Conservation (phyloP, 2,113 vertebrate species). For the Platycercus adscitus region DNA sequence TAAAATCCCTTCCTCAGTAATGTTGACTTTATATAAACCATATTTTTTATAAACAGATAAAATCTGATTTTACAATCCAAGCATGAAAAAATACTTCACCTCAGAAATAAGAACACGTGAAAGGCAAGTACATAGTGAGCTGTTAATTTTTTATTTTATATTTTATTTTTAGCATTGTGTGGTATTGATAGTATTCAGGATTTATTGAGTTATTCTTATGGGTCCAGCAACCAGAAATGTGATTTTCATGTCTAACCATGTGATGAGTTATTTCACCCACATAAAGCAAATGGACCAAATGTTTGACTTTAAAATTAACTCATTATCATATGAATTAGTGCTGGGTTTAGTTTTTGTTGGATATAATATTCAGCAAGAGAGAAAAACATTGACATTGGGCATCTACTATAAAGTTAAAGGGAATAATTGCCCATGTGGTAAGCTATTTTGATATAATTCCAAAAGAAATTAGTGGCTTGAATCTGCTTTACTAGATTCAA, state of each 20-base stretch:
- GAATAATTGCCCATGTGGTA: neutral
- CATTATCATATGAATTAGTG: neutral
- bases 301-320: constrained; percentile 13
- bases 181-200: neutral
- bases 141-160: neutral
- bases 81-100: neutral
- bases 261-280: neutral
- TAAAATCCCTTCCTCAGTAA: neutral
- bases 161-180: neutral
- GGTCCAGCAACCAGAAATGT: neutral
- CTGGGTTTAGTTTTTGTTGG: neutral
- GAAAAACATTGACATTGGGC: neutral
- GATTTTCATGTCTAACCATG: neutral
- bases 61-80: neutral
- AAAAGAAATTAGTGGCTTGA: neutral
- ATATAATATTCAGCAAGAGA: neutral
- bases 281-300: neutral
- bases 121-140: neutral
- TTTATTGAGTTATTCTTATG: neutral
- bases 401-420: neutral
- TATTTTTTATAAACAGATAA: neutral
- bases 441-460: neutral
- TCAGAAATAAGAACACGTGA: neutral
- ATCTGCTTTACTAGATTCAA: neutral
- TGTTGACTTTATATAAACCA: neutral